These are phyloP conservation scores for Gryllus bimaculatus DNA, from an alignment of 1,140 invertebrate species.

Conservation along the genomic window DNA sequence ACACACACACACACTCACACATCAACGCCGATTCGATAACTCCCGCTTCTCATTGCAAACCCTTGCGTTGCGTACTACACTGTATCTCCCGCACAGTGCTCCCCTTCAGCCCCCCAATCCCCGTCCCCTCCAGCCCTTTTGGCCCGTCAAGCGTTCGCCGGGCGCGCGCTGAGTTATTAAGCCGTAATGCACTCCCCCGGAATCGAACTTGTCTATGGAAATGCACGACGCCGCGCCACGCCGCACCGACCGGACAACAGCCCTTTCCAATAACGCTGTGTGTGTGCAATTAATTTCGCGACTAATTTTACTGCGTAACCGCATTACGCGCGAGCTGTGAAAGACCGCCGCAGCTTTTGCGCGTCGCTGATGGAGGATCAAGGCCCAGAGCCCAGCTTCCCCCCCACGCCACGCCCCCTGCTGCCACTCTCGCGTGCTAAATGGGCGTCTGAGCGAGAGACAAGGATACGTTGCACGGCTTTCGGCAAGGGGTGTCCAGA, in stretches of 20 bases:
- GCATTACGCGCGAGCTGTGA: background rate
- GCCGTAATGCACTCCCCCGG: background rate
- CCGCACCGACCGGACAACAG: background rate
- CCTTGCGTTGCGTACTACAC: no score
- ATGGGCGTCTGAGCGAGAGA: no score
- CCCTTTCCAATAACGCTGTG: slow-evolving; percentile 3
- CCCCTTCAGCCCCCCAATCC: background rate
- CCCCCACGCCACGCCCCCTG: no score
- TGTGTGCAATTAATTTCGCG: background rate
- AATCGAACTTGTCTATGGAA: slow-evolving; percentile 4
- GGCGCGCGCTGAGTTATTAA: background rate
- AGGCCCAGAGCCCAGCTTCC: background rate
- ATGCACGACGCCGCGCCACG: background rate
- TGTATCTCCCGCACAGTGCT: background rate
- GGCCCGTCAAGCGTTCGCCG: background rate
- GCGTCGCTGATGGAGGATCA: background rate
- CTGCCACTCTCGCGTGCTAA: no score
- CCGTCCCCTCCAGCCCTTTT: background rate
- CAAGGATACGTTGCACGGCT: no score
- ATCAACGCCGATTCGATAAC: no score
- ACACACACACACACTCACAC: no score
- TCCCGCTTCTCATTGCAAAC: no score
- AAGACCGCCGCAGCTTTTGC: background rate
- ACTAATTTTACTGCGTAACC: slow-evolving; percentile 4
- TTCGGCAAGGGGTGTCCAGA: no score